phyloP scores from a whole-genome alignment of 1,140 invertebrate genomes.

The Drosophila tsacasi region DNA sequence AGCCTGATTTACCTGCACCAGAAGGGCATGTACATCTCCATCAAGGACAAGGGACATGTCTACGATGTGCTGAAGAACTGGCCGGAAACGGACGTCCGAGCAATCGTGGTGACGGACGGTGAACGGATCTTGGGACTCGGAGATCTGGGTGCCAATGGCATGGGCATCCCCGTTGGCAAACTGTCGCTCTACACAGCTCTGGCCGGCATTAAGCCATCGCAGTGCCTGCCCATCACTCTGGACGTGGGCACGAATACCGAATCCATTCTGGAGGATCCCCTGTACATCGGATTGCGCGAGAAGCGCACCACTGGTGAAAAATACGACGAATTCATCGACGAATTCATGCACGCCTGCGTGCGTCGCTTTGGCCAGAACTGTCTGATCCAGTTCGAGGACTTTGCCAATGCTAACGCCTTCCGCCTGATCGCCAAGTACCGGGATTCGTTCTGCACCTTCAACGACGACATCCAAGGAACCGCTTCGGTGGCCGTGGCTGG shows the following conservation, averaged over 20 bases:
- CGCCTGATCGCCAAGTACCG: constrained; percentile 95
- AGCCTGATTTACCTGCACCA: constrained; percentile 86
- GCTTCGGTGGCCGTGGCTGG: constrained; percentile 97
- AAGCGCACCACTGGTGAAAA: constrained; percentile 92
- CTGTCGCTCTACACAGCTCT: constrained; percentile 96
- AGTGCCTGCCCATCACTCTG: constrained; percentile 96
- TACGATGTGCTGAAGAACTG: constrained; percentile 90
- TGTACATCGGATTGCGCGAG: constrained; percentile 97
- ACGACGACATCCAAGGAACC: constrained; percentile 99
- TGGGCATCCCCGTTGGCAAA: constrained; percentile 99
- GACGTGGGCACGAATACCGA: constrained; percentile 98
- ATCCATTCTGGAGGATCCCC: constrained; percentile 93
- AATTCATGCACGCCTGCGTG: constrained; percentile 98
- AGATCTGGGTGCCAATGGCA: constrained; percentile 97
- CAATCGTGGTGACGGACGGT: constrained; percentile 98
- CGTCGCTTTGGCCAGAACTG: constrained; percentile 93
- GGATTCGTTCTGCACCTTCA: constrained; percentile 96
- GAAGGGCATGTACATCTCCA: constrained; percentile 97
- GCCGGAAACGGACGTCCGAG: constrained; percentile 91
- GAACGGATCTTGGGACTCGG: constrained; percentile 97
- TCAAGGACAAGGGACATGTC: constrained; percentile 97
- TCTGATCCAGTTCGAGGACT: constrained; percentile 98
- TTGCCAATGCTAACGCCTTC: constrained; percentile 98
- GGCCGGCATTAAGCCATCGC: constrained; percentile 96
- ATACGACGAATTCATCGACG: constrained; percentile 98